These are phyloP conservation scores for Enteromius thamalakanensis DNA, from an alignment of 2,797 vertebrate genomes.

Conservation along the genomic window DNA sequence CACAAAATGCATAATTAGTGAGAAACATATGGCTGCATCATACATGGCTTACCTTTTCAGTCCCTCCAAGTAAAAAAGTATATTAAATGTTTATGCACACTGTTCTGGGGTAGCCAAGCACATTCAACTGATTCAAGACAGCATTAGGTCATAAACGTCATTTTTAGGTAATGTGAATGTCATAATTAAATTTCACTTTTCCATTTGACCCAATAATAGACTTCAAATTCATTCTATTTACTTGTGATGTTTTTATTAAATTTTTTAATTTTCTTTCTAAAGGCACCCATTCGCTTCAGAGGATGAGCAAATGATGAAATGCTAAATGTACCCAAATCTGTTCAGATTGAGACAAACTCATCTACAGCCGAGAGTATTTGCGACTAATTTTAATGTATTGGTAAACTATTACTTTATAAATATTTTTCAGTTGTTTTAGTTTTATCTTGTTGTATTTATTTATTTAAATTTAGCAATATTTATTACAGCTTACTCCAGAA, in stretches of 20 bases:
- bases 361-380: neutral
- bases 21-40: neutral
- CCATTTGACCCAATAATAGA: neutral
- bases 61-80: neutral
- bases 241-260: neutral
- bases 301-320: neutral
- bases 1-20: slow-evolving; percentile 7
- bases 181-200: neutral
- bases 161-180: neutral
- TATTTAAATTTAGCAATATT: neutral
- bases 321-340: neutral
- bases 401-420: neutral
- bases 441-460: neutral
- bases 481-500: neutral
- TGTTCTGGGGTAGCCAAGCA: neutral
- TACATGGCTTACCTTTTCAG: neutral
- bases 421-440: neutral
- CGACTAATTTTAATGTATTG: neutral
- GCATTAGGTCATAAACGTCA: neutral
- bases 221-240: neutral
- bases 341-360: neutral
- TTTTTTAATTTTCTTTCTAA: neutral
- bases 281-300: neutral
- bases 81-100: neutral
- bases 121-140: neutral